Evolutionary conservation across 2,113 vertebrate genomes (phyloP), one percentile per base, ranked within the genome.

Genomic region (Ptilorrhoa leucosticta): DNA sequence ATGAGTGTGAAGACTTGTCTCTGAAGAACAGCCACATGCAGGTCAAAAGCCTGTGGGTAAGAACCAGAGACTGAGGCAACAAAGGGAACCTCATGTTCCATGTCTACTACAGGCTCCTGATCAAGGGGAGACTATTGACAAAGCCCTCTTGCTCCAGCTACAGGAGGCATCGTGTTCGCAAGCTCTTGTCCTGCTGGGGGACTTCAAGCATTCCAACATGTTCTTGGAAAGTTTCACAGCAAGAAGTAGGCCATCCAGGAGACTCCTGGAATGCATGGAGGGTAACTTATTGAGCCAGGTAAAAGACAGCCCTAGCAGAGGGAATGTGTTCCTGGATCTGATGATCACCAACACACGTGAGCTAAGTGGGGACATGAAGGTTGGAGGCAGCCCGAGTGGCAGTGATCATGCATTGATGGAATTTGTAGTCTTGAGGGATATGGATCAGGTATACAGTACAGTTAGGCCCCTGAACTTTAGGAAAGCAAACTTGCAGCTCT

Each of bases 341-440:
- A 31, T 63, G 39, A 11, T 33, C 47, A 54, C 19, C 28, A 50
- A 40, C 22, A 42, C 2, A 30, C 0, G 0, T 1, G 1, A 66
- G 4, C 28, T 40, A 47, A 66, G 14, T 0, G 0, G 27, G 13
- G 12, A 48, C 20, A 30, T n/a, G 28, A n/a, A n/a, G 31, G 26
- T 9, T 66, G 60, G 37, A 66, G 42, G 21, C 35, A 57, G 31
- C 31, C 11, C 44, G 83, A n/a, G 51, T 24, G 53, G 15, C 37
- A 66, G 16, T 50, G 51, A 50, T 65, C 50, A 24, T 24, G 8
- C 42, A 85, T 9, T 24, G 30, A 11, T 50, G 30, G 21, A 85
- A 24, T 48, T 58, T 44, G 44, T 3, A 37, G 44, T 50, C 31
- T 26, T 51, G 26, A 58, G 31, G 53, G 21, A 31, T 44, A 21